phyloP scores from a whole-genome alignment of 1,140 invertebrate species.

The Polypedilum pembai region DNA sequence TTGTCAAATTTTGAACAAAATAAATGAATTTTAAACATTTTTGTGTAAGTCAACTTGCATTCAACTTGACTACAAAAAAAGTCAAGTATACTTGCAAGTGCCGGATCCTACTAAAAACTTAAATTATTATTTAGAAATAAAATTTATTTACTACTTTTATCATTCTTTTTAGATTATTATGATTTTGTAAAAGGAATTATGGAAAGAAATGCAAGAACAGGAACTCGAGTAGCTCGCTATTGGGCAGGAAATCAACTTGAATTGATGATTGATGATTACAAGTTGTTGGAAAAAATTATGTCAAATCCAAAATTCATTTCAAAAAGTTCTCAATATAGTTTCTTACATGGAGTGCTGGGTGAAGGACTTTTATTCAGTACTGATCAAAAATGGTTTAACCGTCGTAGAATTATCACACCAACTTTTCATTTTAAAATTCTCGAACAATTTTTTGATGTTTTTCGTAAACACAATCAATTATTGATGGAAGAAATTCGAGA shows the following conservation, averaged over 20 bases:
- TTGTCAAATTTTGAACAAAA: too few relatives aligned
- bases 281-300: background rate
- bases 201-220: background rate
- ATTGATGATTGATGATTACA: background rate
- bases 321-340: slow-evolving; percentile 24
- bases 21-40: too few relatives aligned
- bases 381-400: slow-evolving; percentile 52
- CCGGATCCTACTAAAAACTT: too few relatives aligned
- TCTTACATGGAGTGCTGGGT: background rate
- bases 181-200: background rate
- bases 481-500: slow-evolving; percentile 55
- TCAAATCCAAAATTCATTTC: background rate
- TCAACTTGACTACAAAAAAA: too few relatives aligned
- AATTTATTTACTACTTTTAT: too few relatives aligned
- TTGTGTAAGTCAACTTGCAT: too few relatives aligned
- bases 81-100: too few relatives aligned
- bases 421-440: slow-evolving; percentile 70
- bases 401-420: slow-evolving; percentile 65
- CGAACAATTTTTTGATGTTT: slow-evolving; percentile 57
- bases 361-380: background rate
- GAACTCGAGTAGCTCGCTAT: background rate
- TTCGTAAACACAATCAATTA: slow-evolving; percentile 41
- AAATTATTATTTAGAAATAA: too few relatives aligned
- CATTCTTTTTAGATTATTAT: background rate
- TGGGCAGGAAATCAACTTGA: background rate